Evolutionary conservation across 2,113 vertebrate species (phyloP).

Genomic region (Columba livia): DNA sequence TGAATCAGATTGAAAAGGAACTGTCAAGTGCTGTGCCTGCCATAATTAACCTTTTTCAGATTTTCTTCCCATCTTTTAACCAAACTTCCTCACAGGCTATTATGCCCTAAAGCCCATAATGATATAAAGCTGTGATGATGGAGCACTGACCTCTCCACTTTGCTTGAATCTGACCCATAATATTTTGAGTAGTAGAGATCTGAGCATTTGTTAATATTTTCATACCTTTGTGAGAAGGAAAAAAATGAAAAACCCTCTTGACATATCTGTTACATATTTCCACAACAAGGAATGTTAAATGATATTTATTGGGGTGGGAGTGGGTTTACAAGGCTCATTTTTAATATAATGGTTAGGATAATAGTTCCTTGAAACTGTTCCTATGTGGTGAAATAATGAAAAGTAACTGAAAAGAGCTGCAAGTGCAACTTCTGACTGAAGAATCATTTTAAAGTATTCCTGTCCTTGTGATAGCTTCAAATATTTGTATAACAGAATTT

Average conservation of each 20-base stretch:
- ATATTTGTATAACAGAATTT: conserved; percentile 46
- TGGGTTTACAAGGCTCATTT: conserved; percentile 61
- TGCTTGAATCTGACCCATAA: conserved; percentile 62
- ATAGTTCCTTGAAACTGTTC: conserved; percentile 68
- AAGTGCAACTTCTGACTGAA: conserved; percentile 52
- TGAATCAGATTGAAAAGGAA: conserved; percentile 64
- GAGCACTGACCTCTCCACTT: conserved; percentile 53
- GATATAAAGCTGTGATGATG: conserved; percentile 64
- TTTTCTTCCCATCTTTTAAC: conserved; percentile 60
- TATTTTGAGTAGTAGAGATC: conserved; percentile 54
- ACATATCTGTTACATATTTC: conserved; percentile 51
- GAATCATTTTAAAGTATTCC: conserved; percentile 43
- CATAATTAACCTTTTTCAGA: conserved; percentile 68
- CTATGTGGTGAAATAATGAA: conserved; percentile 61
- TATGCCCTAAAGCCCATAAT: conserved; percentile 65
- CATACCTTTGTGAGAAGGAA: conserved; percentile 17
- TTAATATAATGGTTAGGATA: conserved; percentile 60
- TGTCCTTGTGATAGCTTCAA: conserved; percentile 26
- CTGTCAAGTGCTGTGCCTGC: conserved; percentile 53
- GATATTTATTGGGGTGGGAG: conserved; percentile 49
- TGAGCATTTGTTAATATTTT: conserved; percentile 61
- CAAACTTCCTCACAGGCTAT: conserved; percentile 48
- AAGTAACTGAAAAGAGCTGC: conserved; percentile 53
- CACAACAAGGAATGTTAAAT: conserved; percentile 25
- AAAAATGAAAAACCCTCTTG: background rate